Evolutionary conservation across 2,888 invertebrate species (phyloP).

Genomic region (Physocephala rufipes): DNA sequence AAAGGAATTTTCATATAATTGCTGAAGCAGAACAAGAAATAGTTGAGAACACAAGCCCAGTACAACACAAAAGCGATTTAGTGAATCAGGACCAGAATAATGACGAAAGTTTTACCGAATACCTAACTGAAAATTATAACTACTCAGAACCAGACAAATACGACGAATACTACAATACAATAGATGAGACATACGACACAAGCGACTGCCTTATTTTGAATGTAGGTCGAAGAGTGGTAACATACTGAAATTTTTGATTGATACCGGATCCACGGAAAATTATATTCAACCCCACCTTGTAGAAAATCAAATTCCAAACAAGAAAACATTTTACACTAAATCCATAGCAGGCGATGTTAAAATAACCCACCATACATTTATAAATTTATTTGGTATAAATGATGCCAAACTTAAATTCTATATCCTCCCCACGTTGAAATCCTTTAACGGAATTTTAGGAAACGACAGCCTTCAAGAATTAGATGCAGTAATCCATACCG

Average conservation of each 20-base stretch:
- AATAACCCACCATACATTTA: constrained; percentile 19
- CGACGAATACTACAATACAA: not conserved
- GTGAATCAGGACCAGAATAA: no score
- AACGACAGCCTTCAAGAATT: constrained; percentile 37
- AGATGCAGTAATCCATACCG: constrained; percentile 4
- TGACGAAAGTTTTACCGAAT: no score
- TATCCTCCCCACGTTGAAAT: constrained; percentile 21
- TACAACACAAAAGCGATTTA: no score
- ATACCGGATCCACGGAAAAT: constrained; percentile 32
- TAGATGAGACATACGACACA: not conserved
- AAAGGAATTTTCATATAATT: not conserved
- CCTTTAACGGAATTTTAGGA: constrained; percentile 36
- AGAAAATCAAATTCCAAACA: constrained; percentile 7
- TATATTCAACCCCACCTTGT: constrained; percentile 18
- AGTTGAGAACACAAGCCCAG: not conserved
- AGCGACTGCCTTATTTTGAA: constrained; percentile 13
- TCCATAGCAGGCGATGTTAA: not conserved
- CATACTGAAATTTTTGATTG: constrained; percentile 11
- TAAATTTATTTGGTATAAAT: constrained; percentile 11
- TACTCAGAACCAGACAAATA: not conserved
- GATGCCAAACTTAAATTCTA: constrained; percentile 33
- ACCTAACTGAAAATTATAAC: not conserved
- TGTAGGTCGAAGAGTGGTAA: constrained; percentile 5
- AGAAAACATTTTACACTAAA: not conserved
- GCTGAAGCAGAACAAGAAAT: no score